phyloP scores from a whole-genome alignment of 1,140 invertebrate genomes.

The Calliopsis andreniformis region DNA sequence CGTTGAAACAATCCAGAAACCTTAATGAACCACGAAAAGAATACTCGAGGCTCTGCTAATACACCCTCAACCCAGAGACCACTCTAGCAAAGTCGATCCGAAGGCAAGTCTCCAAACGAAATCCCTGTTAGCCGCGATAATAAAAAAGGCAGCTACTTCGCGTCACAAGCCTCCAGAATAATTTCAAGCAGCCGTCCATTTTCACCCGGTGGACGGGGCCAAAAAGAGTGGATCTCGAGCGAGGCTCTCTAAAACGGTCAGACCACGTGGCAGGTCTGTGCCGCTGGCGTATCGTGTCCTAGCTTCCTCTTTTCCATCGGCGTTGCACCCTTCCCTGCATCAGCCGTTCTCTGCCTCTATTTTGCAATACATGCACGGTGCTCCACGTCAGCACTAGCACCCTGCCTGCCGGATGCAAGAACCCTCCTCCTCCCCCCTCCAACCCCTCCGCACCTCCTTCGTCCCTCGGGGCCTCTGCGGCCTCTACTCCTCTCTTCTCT shows the following conservation, averaged over 20 bases:
- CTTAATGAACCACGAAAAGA: no score
- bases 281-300: conserved; percentile 20
- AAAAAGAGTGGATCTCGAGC: conserved; percentile 1
- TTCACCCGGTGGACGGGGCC: not conserved
- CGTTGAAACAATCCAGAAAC: no score
- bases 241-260: conserved; percentile 18
- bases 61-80: no score
- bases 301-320: conserved; percentile 23
- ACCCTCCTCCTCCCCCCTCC: conserved; percentile 5
- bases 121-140: not conserved
- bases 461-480: not conserved
- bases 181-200: conserved; percentile 9
- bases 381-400: conserved; percentile 61
- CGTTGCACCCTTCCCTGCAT: conserved; percentile 13
- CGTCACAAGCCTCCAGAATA: not conserved
- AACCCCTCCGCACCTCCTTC: no score
- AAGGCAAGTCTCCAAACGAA: no score
- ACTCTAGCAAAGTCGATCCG: no score
- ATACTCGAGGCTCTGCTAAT: no score
- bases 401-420: conserved; percentile 55
- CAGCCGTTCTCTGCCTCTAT: conserved; percentile 55
- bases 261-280: conserved; percentile 34
- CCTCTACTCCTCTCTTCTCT: not conserved
- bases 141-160: not conserved
- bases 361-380: conserved; percentile 66